Evolutionary conservation across 1,140 invertebrate genomes (phyloP).

Genomic region (Cherax quadricarinatus): DNA sequence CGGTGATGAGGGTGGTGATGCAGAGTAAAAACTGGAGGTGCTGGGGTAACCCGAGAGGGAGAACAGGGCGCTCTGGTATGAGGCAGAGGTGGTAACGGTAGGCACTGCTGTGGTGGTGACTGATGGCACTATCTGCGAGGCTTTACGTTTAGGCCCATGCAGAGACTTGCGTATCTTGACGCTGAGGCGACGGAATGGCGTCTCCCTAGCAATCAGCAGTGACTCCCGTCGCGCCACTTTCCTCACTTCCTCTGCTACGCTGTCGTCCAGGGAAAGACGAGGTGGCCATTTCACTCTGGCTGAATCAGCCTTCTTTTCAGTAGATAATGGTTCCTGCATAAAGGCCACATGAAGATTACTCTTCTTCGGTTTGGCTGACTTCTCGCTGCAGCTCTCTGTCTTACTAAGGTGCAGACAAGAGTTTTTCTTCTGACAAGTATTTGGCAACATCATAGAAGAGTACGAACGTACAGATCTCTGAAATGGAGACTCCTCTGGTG

Average conservation of each 20-base stretch:
- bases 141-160: background rate
- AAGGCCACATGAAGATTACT: background rate
- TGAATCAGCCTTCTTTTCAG: background rate
- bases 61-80: slow-evolving; percentile 28
- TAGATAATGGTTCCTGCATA: background rate
- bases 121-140: background rate
- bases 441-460: background rate
- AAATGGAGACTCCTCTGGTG: background rate
- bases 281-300: background rate
- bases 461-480: background rate
- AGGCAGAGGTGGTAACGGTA: slow-evolving; percentile 28
- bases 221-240: background rate
- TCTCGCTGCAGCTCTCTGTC: background rate
- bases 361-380: background rate
- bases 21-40: background rate
- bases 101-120: background rate
- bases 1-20: background rate
- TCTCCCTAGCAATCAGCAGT: background rate
- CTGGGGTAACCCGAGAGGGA: background rate
- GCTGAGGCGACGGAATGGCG: slow-evolving; percentile 26
- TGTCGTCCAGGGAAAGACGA: slow-evolving; percentile 20
- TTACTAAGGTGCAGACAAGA: background rate
- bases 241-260: slow-evolving; percentile 19
- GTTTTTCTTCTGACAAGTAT: background rate
- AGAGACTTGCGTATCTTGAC: slow-evolving; percentile 24